Evolutionary conservation across 2,797 vertebrate species (phyloP).

Genomic region (Alcedo atthis): DNA sequence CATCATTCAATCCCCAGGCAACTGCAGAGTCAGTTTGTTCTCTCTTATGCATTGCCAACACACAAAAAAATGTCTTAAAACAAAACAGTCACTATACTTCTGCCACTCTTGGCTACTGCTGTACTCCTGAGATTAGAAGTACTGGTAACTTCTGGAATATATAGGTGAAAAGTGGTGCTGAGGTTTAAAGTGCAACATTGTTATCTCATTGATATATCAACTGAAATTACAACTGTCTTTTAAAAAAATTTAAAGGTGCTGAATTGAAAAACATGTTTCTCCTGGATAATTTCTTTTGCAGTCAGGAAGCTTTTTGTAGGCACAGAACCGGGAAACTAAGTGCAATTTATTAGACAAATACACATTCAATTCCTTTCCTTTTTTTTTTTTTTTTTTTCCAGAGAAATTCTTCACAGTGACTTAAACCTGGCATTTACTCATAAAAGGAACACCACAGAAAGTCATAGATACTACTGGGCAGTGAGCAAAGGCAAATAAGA

Average conservation of each 20-base stretch:
- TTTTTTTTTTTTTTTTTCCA: background rate
- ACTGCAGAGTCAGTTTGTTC: background rate
- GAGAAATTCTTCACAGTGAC: background rate
- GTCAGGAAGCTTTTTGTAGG: background rate
- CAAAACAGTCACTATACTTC: background rate
- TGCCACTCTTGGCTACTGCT: background rate
- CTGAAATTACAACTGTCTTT: background rate
- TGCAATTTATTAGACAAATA: background rate
- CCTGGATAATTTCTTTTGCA: background rate
- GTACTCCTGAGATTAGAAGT: background rate
- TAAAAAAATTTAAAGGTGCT: background rate
- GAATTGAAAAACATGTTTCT: background rate
- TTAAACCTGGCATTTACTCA: background rate
- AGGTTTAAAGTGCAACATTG: background rate
- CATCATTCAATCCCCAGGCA: background rate
- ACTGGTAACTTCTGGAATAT: background rate
- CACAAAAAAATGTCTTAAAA: background rate
- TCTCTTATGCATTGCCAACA: background rate
- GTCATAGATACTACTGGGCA: background rate
- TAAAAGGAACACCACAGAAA: background rate
- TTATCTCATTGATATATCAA: background rate
- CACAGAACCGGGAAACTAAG: background rate
- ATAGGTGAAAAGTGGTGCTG: background rate
- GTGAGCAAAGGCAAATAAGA: background rate
- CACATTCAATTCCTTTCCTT: background rate